Evolutionary conservation across 2,113 vertebrate species (phyloP).

Genomic region (Oreochromis tanganicae): DNA sequence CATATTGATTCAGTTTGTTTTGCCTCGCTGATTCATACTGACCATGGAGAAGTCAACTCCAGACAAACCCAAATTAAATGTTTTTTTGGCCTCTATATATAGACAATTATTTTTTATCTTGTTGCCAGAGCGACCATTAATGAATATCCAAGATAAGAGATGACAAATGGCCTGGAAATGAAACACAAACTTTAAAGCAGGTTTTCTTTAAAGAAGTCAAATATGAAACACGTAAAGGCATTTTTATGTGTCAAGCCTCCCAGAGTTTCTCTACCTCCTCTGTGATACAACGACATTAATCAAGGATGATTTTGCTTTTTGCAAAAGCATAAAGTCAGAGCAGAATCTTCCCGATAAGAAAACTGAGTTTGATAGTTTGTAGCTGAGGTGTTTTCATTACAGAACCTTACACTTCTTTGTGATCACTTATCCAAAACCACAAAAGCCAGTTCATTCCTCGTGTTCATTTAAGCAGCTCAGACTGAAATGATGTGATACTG

Average conservation of each 20-base stretch:
- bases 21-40: slow-evolving; percentile 28
- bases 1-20: slow-evolving; percentile 1
- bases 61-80: slow-evolving; percentile 36
- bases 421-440: neutral
- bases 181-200: neutral
- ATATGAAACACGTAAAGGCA: neutral
- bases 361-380: neutral
- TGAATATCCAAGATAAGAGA: slow-evolving; percentile 36
- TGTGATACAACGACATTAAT: neutral
- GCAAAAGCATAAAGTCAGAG: neutral
- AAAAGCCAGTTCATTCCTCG: neutral
- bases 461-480: neutral
- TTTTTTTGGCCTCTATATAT: slow-evolving; percentile 6
- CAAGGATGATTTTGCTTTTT: neutral
- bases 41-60: neutral
- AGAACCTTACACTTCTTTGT: neutral
- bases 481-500: neutral
- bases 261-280: neutral
- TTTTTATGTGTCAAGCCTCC: neutral
- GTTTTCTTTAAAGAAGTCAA: neutral
- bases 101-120: neutral
- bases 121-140: neutral
- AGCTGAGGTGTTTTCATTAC: neutral
- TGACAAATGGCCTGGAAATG: neutral
- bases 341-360: neutral